Evolutionary conservation across 2,888 invertebrate species (phyloP), one percentile per base, ranked within the genome.

Genomic region (Parnassius mnemosyne): DNA sequence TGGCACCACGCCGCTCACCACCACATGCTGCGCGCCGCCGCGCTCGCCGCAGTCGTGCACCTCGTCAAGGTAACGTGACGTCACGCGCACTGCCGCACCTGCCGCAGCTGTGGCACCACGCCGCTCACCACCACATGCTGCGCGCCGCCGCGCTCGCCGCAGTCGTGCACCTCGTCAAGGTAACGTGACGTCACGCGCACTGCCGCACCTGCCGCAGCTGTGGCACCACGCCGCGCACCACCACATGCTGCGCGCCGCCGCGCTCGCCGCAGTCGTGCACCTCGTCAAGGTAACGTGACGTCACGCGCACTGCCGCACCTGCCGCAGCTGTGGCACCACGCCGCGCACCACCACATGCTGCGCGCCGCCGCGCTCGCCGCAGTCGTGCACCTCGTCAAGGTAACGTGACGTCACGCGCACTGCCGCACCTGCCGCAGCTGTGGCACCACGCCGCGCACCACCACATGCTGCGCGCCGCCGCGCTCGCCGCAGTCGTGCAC

Each of bases 1-100:
- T 98, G 98, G 98, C 93, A 95, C 66, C 96, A 97, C 84, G 96
- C 97, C 10, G 95, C 94, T 76, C 95, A 96, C n/a, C 95, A 94
- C 64, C 94, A 95, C 64, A 97, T 98, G 97, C 89, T 98, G 68
- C 92, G 97, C 12, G 97, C 97, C 78, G 97, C 98, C 53, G 97
- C 98, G 68, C 94, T 98, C 10, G 94, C 97, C 3, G 96, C 97
- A 0, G 92, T 98, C 53, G 95, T 96, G 66, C 96, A 97, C 77
- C 92, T 98, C 60, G 96, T 98, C 58, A 96, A 96, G 93, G 95
- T 94, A 74, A 41, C 34, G 16, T 20, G 7, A 3, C 9, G 49
- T 13, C 49, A 10, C 49, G 68, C 92, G 97, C 12, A 97, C 97
- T 16, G 16, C 16, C 16, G 16, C 16, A 20, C 78, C 97, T 92